Conservation (phyloP, 2,797 vertebrate genomes). For the Crenuchus spilurus region DNA sequence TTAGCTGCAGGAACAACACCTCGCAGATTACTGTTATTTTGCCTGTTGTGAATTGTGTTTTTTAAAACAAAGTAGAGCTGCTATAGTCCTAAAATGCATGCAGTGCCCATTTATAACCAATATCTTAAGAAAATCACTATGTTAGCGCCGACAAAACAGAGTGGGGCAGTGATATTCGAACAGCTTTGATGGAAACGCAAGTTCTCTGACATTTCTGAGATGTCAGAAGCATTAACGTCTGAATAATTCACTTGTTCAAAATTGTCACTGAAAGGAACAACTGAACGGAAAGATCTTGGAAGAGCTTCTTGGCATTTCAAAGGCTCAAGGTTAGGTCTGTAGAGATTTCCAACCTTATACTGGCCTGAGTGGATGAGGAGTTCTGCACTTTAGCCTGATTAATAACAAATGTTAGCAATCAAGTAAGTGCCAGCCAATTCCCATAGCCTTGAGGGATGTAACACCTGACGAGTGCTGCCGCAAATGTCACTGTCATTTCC, state of each 20-base stretch:
- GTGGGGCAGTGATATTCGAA: not conserved
- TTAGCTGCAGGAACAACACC: constrained; percentile 5
- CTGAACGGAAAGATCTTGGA: constrained; percentile 9
- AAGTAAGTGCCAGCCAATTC: constrained; percentile 22
- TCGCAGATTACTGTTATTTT: not conserved
- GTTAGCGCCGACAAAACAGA: not conserved
- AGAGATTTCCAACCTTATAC: constrained; percentile 12
- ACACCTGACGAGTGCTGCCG: constrained; percentile 34
- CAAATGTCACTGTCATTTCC: constrained; percentile 48
- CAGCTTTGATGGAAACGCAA: not conserved
- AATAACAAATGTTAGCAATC: constrained; percentile 54
- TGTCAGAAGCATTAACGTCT: constrained; percentile 13
- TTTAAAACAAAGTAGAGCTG: not conserved
- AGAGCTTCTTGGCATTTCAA: constrained; percentile 34
- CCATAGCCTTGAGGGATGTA: constrained; percentile 31
- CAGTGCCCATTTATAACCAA: not conserved
- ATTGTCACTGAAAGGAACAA: constrained; percentile 20
- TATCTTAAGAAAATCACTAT: constrained; percentile 26
- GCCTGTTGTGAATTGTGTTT: not conserved
- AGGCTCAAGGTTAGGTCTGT: constrained; percentile 20
- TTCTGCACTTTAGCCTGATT: constrained; percentile 44
- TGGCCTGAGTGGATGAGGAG: constrained; percentile 24
- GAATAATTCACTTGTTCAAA: constrained; percentile 45
- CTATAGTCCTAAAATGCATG: not conserved
- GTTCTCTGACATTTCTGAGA: constrained; percentile 18